Evolutionary conservation across 92 coral and sea anemone genomes (phyloP).

Genomic region (Blastomussa wellsi): DNA sequence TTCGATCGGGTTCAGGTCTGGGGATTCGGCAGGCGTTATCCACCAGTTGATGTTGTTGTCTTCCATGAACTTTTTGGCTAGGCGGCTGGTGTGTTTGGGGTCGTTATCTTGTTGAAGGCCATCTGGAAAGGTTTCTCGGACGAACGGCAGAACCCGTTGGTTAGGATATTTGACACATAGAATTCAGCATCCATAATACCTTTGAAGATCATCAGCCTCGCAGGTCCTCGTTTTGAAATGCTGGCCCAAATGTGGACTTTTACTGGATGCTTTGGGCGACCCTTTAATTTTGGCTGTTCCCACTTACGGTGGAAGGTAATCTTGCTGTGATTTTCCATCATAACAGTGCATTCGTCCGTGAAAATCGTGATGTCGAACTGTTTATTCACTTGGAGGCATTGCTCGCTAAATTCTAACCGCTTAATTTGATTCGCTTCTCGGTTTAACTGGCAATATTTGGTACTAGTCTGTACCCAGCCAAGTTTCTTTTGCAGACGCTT

Average conservation of each 20-base stretch:
- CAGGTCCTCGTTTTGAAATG: too few species aligned
- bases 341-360: constrained; percentile 63
- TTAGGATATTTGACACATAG: too few species aligned
- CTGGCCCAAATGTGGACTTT: too few species aligned
- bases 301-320: constrained; percentile 60
- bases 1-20: constrained; percentile 40
- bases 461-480: constrained; percentile 62
- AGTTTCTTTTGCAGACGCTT: constrained; percentile 38
- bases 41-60: constrained; percentile 24
- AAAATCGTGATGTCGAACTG: constrained; percentile 62
- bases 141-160: too few species aligned
- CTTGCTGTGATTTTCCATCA: constrained; percentile 55
- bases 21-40: constrained; percentile 40
- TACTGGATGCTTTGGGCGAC: constrained; percentile 65
- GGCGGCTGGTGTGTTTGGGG: constrained; percentile 28
- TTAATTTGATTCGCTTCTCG: too few species aligned
- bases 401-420: constrained; percentile 29
- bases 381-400: constrained; percentile 20
- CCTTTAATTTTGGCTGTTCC: constrained; percentile 62
- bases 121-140: too few species aligned
- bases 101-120: too few species aligned
- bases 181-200: too few species aligned
- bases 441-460: constrained; percentile 67
- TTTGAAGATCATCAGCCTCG: too few species aligned
- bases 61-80: constrained; percentile 2